These are phyloP conservation scores for Meandrina meandrites DNA, from an alignment of 92 coral and sea anemone genomes.

Conservation along the genomic window DNA sequence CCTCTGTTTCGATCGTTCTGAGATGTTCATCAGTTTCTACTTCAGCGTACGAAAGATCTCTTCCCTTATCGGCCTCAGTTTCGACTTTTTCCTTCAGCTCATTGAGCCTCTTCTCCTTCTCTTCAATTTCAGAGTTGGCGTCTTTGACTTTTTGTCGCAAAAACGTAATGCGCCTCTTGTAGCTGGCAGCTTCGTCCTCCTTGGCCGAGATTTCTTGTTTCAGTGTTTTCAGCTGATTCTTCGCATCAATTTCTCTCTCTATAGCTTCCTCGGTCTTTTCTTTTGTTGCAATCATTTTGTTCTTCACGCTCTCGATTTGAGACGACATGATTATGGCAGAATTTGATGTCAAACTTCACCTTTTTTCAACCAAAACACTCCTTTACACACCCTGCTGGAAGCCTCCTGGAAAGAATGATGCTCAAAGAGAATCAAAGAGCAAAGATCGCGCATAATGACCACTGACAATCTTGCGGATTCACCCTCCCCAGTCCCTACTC, in stretches of 20 bases:
- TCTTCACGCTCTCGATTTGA: slow-evolving; percentile 36
- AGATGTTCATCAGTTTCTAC: slow-evolving; percentile 65
- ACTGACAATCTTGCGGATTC: slow-evolving; percentile 39
- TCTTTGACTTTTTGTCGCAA: slow-evolving; percentile 38
- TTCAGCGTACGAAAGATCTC: slow-evolving; percentile 54
- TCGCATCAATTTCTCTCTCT: slow-evolving; percentile 72
- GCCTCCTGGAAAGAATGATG: neutral
- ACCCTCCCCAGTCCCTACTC: neutral
- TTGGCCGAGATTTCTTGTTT: slow-evolving; percentile 32
- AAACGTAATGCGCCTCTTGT: slow-evolving; percentile 44
- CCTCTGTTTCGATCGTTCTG: slow-evolving; percentile 35
- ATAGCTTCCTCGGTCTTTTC: slow-evolving; percentile 72
- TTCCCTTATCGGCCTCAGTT: slow-evolving; percentile 52
- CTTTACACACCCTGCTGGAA: slow-evolving; percentile 26
- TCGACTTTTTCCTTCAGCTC: slow-evolving; percentile 40
- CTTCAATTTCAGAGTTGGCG: slow-evolving; percentile 25
- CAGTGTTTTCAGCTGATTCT: slow-evolving; percentile 12
- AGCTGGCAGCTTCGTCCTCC: slow-evolving; percentile 56
- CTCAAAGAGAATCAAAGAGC: neutral
- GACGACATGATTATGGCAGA: slow-evolving; percentile 12
- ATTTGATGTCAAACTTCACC: neutral
- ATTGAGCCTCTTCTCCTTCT: slow-evolving; percentile 1
- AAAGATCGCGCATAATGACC: slow-evolving; percentile 4
- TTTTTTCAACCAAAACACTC: slow-evolving; percentile 1
- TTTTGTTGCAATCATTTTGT: slow-evolving; percentile 65